Evolutionary conservation across 2,113 vertebrate species (phyloP), one percentile per base, ranked within the genome.

Genomic region (Pogona vitticeps): DNA sequence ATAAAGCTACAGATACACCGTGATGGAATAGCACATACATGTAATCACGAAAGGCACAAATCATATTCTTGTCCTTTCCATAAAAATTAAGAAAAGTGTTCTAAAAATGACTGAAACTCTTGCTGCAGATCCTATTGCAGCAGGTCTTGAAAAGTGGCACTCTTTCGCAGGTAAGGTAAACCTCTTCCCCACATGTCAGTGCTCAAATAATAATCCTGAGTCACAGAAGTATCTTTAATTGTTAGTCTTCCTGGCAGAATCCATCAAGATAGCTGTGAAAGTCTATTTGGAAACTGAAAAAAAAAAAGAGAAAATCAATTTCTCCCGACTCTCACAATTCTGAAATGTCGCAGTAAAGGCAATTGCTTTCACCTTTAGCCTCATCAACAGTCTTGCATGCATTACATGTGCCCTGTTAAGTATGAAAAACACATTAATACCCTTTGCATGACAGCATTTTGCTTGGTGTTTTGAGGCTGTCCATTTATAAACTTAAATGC

Each of bases 1-100:
- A 96, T 90, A 94, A 90, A 95, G 93, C 6, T 83, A 92, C 88
- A 91, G 88, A 91, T 89, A 83, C 92, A 91, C 94, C 95, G 95
- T 92, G 94, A 95, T 94, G 91, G 92, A 94, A 93, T 38, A 1
- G 92, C 90, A 91, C 82, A 90, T 89, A 86, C 71, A 88, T 94
- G 94, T 94, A 92, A 84, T 93, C 88, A 82, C 90, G 80, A 92
- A 81, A 92, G 81, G 91, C 90, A 88, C 92, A 94, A 92, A 94
- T 88, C 83, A 86, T 82, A 90, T 92, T 90, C 38, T 80, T 92
- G 84, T 90, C 89, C 68, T 28, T 93, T 90, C 36, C 56, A 82
- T 58, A 82, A 81, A 81, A 88, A 89, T 88, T 92, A 59, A 72
- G 85, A 15, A 6, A 67, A 76, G 73, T 70, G 79, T 87, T 90